Conservation (phyloP, 2,797 vertebrate species). For the Tympanoctomys barrerae region DNA sequence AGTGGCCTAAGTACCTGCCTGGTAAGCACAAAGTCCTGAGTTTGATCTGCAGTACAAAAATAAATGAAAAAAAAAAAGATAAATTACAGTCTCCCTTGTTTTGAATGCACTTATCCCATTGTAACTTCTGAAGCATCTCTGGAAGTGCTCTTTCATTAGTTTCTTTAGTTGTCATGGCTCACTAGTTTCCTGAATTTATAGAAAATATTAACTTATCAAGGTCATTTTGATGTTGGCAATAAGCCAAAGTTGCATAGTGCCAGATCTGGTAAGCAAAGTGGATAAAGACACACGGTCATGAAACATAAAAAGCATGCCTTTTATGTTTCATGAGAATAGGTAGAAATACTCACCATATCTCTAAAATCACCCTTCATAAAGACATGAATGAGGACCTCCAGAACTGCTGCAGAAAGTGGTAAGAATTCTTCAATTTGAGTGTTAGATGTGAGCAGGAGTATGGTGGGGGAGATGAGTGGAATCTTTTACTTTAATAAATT, state of each 20-base stretch:
- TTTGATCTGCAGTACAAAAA: no score
- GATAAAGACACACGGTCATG: background rate
- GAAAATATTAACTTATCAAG: background rate
- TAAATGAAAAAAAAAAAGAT: background rate
- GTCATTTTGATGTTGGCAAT: background rate
- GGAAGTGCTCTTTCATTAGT: background rate
- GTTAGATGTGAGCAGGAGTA: background rate
- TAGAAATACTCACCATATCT: background rate
- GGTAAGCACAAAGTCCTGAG: no score
- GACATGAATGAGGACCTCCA: background rate
- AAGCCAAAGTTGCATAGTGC: background rate
- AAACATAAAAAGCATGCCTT: background rate
- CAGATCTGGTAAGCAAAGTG: background rate
- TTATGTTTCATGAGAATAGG: background rate
- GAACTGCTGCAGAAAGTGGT: background rate
- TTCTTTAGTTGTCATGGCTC: background rate
- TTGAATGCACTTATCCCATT: background rate
- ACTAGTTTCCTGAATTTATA: background rate
- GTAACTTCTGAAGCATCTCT: background rate
- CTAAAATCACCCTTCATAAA: background rate
- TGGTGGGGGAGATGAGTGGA: background rate
- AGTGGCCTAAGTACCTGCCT: no score
- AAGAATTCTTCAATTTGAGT: background rate
- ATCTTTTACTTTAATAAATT: background rate
- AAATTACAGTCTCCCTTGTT: background rate